Evolutionary conservation across 2,113 vertebrate species (phyloP).

Genomic region (Benitochromis conjunctus): DNA sequence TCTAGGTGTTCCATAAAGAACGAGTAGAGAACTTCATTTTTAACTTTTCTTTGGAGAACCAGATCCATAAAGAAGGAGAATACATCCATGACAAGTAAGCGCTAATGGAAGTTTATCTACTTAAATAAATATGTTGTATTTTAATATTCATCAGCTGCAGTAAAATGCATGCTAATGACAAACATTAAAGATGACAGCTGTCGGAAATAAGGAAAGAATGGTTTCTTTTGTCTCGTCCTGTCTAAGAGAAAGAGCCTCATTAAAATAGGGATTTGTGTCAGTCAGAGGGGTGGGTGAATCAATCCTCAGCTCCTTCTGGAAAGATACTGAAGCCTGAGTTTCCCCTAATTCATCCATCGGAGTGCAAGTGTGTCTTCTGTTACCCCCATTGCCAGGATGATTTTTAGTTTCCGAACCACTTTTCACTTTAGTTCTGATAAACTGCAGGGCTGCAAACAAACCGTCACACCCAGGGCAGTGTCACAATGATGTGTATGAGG

Average conservation of each 20-base stretch:
- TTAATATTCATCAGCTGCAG: background rate
- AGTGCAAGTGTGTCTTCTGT: background rate
- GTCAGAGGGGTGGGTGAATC: background rate
- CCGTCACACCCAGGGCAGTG: background rate
- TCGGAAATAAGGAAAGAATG: background rate
- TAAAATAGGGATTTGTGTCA: background rate
- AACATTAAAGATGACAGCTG: background rate
- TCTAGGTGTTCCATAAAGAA: conserved; percentile 77
- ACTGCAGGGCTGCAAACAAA: no score
- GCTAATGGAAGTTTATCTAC: background rate
- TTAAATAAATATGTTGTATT: background rate
- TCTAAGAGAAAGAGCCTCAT: conserved; percentile 56
- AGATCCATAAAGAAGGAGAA: conserved; percentile 85
- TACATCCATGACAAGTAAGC: conserved; percentile 88
- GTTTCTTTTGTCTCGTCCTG: background rate
- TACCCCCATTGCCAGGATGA: no score
- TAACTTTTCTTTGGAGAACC: conserved; percentile 94
- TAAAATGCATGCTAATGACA: no score
- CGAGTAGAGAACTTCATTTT: conserved; percentile 83
- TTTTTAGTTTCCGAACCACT: no score
- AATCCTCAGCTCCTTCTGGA: background rate
- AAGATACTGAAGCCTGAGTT: background rate
- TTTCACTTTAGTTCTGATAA: no score
- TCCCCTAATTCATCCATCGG: background rate
- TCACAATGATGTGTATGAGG: background rate